Evolutionary conservation across 2,888 invertebrate species (phyloP), one percentile per base, ranked within the genome.

Genomic region (Allolobophora icterica): DNA sequence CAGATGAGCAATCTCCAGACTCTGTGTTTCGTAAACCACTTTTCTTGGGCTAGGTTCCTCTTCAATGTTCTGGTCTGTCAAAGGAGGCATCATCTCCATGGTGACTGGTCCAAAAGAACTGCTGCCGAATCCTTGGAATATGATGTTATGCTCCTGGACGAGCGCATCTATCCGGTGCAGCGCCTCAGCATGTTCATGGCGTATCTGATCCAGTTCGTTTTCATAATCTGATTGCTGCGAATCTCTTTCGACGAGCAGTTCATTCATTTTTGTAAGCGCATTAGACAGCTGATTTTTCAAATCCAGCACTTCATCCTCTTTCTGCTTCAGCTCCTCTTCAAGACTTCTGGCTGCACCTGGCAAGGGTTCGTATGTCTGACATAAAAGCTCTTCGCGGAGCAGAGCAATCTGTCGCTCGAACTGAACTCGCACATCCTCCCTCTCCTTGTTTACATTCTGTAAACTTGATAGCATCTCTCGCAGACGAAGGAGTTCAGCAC

Each of bases 141-240:
- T 40, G 42, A 90, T 84, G 90, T 90, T 90, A 83, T 90, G 90
- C 42, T 89, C 91, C 42, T 35, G 90, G 24, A 89, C 91, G 33
- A 90, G 40, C 17, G 89, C 91, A 90, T 90, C 83, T 6, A 89
- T 83, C 33, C 84, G 30, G n/a, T 52, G 45, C 89, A 91, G 33
- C 13, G 91, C 91, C n/a, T 91, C 84, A 15, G 38, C n/a, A 40
- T 90, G 90, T 38, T 90, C 90, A 6, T 35, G 30, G 21, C 90
- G 84, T 40, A 90, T 84, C 90, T 90, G 40, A 19, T 90, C 90
- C 40, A 90, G 42, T 40, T 89, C 89, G 58, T 45, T 89, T 83
- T 71, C 91, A 83, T 91, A 89, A 52, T 40, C 83, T 21, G 90
- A 40, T n/a, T 84, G n/a, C 90, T 90, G 84, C 4, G 90, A 35